phyloP scores from a whole-genome alignment of 2,888 invertebrate species.

The Dendrolimus pini region DNA sequence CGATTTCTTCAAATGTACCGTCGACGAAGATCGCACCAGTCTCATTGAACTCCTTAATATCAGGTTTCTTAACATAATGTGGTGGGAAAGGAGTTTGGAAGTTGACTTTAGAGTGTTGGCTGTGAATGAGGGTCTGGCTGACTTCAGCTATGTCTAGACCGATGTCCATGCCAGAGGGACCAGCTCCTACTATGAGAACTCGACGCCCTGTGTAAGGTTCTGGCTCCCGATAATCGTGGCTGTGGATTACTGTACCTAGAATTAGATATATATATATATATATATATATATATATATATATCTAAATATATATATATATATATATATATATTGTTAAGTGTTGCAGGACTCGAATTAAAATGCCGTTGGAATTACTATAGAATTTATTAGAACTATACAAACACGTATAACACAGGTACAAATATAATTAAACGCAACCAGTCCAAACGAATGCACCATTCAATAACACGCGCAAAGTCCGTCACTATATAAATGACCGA shows the following conservation, averaged over 20 bases:
- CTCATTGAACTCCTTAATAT: slow-evolving; percentile 64
- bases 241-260: slow-evolving; percentile 80
- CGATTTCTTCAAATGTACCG: slow-evolving; percentile 75
- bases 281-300: too few relatives aligned
- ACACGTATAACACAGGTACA: too few relatives aligned
- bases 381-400: too few relatives aligned
- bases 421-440: too few relatives aligned
- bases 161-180: slow-evolving; percentile 86
- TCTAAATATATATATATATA: too few relatives aligned
- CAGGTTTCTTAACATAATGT: slow-evolving; percentile 69
- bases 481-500: too few relatives aligned
- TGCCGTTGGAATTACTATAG: too few relatives aligned
- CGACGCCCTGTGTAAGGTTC: slow-evolving; percentile 73
- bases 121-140: slow-evolving; percentile 64
- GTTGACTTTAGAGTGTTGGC: slow-evolving; percentile 62
- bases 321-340: too few relatives aligned
- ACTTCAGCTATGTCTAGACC: slow-evolving; percentile 74
- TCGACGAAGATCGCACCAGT: slow-evolving; percentile 77
- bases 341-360: too few relatives aligned
- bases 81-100: slow-evolving; percentile 58
- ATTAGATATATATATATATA: slow-evolving; percentile 23
- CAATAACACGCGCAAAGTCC: too few relatives aligned
- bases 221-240: slow-evolving; percentile 83
- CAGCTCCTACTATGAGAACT: slow-evolving; percentile 83
- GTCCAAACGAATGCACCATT: too few relatives aligned